These are phyloP conservation scores for Hipparchia sbordonii DNA, from an alignment of 2,888 invertebrate species.

Conservation along the genomic window DNA sequence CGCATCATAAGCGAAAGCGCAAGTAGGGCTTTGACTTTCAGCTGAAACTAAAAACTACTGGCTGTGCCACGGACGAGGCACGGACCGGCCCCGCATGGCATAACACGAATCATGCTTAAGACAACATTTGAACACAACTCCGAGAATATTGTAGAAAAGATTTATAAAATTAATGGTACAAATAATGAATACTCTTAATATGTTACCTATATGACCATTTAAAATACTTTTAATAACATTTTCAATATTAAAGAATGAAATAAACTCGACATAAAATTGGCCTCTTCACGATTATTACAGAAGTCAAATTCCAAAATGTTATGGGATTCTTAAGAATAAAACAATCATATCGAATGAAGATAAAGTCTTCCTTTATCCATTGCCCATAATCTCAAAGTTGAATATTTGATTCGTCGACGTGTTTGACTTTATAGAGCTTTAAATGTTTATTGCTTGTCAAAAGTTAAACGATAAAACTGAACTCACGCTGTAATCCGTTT, in stretches of 20 bases:
- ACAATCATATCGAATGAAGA: conserved; percentile 26
- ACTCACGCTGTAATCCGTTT: conserved; percentile 24
- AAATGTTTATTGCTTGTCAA: conserved; percentile 34
- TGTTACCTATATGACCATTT: no score
- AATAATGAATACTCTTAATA: no score
- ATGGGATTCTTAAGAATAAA: conserved; percentile 22
- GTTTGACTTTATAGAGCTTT: conserved; percentile 28
- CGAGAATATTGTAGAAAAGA: neutral
- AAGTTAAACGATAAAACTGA: conserved; percentile 33
- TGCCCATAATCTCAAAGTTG: conserved; percentile 19
- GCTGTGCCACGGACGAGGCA: no score
- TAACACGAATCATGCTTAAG: no score
- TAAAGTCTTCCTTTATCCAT: conserved; percentile 16
- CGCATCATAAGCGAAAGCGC: no score
- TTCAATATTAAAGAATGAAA: no score
- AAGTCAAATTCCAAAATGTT: conserved; percentile 3
- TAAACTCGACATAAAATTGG: no score
- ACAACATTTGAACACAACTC: neutral
- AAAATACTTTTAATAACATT: no score
- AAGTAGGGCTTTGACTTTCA: no score
- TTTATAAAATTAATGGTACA: no score
- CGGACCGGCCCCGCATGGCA: no score
- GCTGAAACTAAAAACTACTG: no score
- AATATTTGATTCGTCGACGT: conserved; percentile 18
- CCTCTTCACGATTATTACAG: neutral